phyloP scores from a whole-genome alignment of 2,113 vertebrate genomes.

The Cyrtonyx montezumae region DNA sequence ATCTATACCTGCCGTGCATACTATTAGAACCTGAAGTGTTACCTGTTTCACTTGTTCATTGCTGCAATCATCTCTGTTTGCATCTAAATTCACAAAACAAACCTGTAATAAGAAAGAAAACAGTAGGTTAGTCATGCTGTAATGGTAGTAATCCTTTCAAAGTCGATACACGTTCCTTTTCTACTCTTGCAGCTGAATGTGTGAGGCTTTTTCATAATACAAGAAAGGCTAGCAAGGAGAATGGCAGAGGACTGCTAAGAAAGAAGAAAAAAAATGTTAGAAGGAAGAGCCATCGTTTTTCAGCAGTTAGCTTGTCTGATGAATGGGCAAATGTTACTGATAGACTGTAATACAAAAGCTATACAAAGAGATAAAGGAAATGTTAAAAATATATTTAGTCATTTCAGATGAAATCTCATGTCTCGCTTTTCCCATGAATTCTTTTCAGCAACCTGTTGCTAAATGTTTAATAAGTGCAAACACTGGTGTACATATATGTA shows the following conservation, averaged over 20 bases:
- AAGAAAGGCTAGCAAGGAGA: neutral
- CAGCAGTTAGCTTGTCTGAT: neutral
- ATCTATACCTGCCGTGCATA: neutral
- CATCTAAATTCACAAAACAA: conserved; percentile 93
- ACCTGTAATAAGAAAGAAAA: conserved; percentile 79
- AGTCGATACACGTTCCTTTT: neutral
- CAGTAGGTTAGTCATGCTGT: neutral
- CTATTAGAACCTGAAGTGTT: conserved; percentile 18
- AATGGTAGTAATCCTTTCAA: neutral
- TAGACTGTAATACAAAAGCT: neutral
- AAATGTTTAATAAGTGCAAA: neutral
- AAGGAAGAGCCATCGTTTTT: neutral
- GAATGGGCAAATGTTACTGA: neutral
- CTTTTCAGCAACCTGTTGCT: neutral
- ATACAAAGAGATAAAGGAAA: neutral
- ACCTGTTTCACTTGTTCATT: conserved; percentile 83
- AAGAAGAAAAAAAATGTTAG: neutral
- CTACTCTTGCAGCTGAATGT: neutral
- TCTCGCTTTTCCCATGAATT: neutral
- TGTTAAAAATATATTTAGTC: neutral
- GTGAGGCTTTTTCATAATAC: neutral
- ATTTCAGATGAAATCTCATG: neutral
- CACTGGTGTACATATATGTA: neutral
- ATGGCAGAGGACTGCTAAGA: neutral
- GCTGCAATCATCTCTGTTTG: conserved; percentile 75